Conservation (phyloP, 2,888 invertebrate species). For the Lithodes maja region DNA sequence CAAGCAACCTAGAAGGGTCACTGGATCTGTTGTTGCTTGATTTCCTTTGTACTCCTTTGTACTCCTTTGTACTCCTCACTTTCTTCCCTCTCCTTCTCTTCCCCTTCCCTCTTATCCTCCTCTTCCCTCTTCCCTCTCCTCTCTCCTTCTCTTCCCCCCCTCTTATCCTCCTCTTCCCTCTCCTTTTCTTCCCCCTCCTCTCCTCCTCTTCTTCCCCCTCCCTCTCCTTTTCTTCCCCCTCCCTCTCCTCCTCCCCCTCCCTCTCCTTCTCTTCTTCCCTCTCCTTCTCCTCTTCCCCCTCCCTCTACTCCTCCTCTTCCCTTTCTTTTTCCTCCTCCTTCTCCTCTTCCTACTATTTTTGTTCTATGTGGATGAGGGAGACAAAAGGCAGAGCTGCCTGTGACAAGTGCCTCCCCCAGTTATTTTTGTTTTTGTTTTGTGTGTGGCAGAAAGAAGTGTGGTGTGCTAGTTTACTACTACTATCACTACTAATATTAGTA, state of each 20-base stretch:
- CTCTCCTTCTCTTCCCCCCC: no score
- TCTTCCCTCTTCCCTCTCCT: neutral
- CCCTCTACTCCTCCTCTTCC: neutral
- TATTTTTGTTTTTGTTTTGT: no score
- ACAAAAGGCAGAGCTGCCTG: no score
- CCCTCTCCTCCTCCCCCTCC: neutral
- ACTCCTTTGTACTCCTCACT: neutral
- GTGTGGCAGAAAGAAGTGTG: no score
- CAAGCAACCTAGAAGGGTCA: no score
- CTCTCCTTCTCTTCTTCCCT: neutral
- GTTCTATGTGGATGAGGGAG: neutral
- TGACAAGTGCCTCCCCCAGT: no score
- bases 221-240: neutral
- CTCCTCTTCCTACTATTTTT: neutral
- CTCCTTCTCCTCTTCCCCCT: neutral
- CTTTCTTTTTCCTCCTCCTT: neutral
- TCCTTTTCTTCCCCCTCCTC: neutral
- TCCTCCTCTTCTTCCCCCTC: neutral
- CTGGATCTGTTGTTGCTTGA: no score
- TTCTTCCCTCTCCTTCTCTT: neutral
- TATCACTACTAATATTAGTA: no score
- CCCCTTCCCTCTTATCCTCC: neutral
- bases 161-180: neutral
- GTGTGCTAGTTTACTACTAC: no score
- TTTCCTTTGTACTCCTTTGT: no score